These are phyloP conservation scores for Zhuqinia jingwanae DNA, from an alignment of 2,888 invertebrate genomes.

Conservation along the genomic window DNA sequence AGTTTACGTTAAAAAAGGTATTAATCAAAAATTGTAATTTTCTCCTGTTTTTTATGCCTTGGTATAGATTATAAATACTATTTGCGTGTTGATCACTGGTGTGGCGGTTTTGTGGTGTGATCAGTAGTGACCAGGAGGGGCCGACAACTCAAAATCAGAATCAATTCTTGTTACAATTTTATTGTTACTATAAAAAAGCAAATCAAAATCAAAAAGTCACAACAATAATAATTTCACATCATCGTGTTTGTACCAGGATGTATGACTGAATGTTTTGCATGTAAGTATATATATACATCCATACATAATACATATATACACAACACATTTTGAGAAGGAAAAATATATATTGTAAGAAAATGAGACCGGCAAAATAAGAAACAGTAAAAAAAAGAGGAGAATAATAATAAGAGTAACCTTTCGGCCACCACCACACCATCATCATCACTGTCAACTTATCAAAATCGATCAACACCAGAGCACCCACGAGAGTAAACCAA, in stretches of 20 bases:
- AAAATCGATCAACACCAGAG: constrained; percentile 63
- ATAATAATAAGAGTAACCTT: constrained; percentile 18
- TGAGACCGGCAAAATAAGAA: constrained; percentile 18
- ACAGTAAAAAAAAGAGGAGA: background rate
- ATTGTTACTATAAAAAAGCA: constrained; percentile 37
- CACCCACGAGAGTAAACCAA: constrained; percentile 31
- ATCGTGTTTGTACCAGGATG: constrained; percentile 8
- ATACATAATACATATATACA: too few relatives aligned
- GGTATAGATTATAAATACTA: background rate
- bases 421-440: constrained; percentile 35
- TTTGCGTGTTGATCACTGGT: too few relatives aligned
- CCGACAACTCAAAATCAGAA: constrained; percentile 29
- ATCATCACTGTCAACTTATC: constrained; percentile 65
- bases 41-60: background rate
- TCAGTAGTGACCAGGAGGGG: constrained; percentile 35
- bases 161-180: constrained; percentile 49
- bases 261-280: too few relatives aligned
- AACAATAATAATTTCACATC: constrained; percentile 31
- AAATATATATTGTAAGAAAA: background rate
- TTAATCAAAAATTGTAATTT: constrained; percentile 33
- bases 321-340: too few relatives aligned
- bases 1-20: background rate
- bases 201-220: constrained; percentile 24
- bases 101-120: too few relatives aligned
- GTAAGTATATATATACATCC: too few relatives aligned